These are phyloP conservation scores for Lamellibrachia columna DNA, from an alignment of 2,888 invertebrate species.

Conservation along the genomic window DNA sequence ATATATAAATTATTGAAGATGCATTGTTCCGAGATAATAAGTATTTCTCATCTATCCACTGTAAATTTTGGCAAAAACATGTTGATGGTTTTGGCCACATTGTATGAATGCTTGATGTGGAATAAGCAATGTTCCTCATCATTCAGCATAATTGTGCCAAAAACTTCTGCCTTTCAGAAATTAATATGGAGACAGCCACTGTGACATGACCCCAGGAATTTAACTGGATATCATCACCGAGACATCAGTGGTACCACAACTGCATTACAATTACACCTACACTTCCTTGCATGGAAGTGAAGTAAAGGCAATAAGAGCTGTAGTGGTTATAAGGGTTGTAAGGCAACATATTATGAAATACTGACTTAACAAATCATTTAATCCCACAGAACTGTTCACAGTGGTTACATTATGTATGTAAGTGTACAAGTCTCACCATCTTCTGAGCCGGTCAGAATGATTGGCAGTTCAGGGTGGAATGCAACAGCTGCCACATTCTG, in stretches of 20 bases:
- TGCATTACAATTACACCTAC: not conserved
- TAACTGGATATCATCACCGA: not conserved
- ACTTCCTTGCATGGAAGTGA: not conserved
- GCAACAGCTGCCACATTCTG: constrained; percentile 90
- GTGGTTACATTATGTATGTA: too few relatives aligned
- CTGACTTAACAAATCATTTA: too few relatives aligned
- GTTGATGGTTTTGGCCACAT: too few relatives aligned
- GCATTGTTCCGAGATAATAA: too few relatives aligned
- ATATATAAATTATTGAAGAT: too few relatives aligned
- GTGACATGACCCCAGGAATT: not conserved
- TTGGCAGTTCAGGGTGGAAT: constrained; percentile 97
- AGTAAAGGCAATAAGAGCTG: not conserved
- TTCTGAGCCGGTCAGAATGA: constrained; percentile 95
- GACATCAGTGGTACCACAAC: not conserved
- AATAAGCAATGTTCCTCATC: not conserved
- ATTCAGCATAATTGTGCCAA: not conserved
- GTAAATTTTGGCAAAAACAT: too few relatives aligned
- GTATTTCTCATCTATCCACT: too few relatives aligned
- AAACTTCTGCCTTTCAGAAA: too few relatives aligned
- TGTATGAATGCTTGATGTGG: not conserved
- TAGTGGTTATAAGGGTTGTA: too few relatives aligned
- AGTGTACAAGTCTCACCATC: constrained; percentile 71
- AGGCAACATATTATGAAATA: too few relatives aligned
- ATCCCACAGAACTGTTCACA: too few relatives aligned
- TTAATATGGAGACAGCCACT: too few relatives aligned